Evolutionary conservation across 2,888 invertebrate genomes (phyloP), one percentile per base, ranked within the genome.

Genomic region (Chrysolina haemoptera): DNA sequence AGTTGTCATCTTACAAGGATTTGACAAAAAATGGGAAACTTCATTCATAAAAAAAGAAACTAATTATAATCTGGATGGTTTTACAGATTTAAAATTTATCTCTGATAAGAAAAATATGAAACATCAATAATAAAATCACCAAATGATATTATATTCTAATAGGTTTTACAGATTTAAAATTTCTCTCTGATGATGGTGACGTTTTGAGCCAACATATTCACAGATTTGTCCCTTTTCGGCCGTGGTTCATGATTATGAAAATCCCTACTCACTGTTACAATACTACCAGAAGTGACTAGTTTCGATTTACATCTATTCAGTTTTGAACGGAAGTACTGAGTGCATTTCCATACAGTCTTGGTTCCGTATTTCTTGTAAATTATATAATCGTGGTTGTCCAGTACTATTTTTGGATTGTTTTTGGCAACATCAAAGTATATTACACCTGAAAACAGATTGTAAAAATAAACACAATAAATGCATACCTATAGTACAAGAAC

Each of bases 391-490:
- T 82, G 76, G 35, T 79, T 77, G 68, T 82, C 82, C 20, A 83
- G 71, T 22, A 82, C 79, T n/a, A 83, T 82, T 76, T 82, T 83
- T 50, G 83, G 83, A 68, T 83, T 81, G 68, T 81, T 83, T 53
- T 80, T 82, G 27, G 79, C 83, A 66, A 80, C 74, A 48, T 81
- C 81, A 74, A 83, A 82, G 62, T 83, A 82, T 55, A 83, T 79
- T 3, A 76, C 69, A 75, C 76, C 82, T 82, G 75, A 75, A 59
- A 59, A 59, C 8, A 27, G 35, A 59, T 20, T 16, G n/a, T 35
- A 8, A 59, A 35, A 35, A 59, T 46, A 27, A 27, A 46, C 35
- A 35, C 35, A 35, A 35, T 35, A 35, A 0, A 35, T 35, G 8
- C 35, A 35, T 6, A 35, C 6, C 35, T 27, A 27, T 5, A 27